phyloP scores from a whole-genome alignment of 35 echinoderm and acorn worm genomes.

The Ophioderma brevispina region DNA sequence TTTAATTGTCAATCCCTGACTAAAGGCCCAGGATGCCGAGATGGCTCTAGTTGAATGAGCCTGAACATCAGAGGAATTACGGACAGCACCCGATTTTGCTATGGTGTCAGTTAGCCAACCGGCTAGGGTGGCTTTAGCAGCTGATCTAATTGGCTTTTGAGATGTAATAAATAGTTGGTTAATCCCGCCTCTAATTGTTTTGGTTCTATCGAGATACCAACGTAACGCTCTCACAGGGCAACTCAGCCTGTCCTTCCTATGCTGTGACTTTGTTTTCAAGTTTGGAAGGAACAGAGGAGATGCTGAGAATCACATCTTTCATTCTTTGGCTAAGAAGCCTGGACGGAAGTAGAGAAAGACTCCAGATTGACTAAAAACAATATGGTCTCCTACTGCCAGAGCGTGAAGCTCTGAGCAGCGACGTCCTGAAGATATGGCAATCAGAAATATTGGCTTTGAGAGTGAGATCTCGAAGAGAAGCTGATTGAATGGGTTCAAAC shows the following conservation, averaged over 20 bases:
- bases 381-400: neutral
- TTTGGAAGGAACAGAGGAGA: slow-evolving; percentile 31
- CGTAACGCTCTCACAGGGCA: slow-evolving; percentile 53
- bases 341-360: neutral
- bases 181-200: neutral
- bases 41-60: slow-evolving; percentile 6
- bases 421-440: slow-evolving; percentile 1
- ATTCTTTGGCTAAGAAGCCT: slow-evolving; percentile 46
- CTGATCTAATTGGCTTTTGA: slow-evolving; percentile 16
- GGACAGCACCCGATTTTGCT: neutral
- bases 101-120: slow-evolving; percentile 26
- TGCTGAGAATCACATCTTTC: slow-evolving; percentile 12
- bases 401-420: slow-evolving; percentile 22
- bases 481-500: slow-evolving; percentile 8
- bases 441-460: slow-evolving; percentile 48
- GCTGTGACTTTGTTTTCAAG: neutral
- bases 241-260: slow-evolving; percentile 38
- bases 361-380: slow-evolving; percentile 28
- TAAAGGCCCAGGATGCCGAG: slow-evolving; percentile 41
- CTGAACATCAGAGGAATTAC: neutral
- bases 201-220: slow-evolving; percentile 37
- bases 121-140: slow-evolving; percentile 15
- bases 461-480: slow-evolving; percentile 43
- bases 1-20: neutral
- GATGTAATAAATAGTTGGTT: slow-evolving; percentile 39